These are phyloP conservation scores for Corella eumyota DNA, from an alignment of 23 tunicate genomes.

Conservation along the genomic window DNA sequence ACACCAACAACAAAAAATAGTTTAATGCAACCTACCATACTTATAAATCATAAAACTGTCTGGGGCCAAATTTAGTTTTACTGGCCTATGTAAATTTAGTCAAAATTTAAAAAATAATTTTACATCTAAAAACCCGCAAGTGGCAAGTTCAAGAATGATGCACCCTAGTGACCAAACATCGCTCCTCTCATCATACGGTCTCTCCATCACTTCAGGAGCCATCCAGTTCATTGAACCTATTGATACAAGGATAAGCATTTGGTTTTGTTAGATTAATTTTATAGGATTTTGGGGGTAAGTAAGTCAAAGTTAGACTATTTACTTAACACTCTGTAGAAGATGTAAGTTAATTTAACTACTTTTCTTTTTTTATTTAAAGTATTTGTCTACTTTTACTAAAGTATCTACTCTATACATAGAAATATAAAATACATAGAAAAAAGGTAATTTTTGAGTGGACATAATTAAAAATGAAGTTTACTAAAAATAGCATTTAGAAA, in stretches of 20 bases:
- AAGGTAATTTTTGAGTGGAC: no score
- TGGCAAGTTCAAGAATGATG: constrained; percentile 88
- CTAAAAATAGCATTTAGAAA: background rate
- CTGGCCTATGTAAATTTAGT: background rate
- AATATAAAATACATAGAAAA: no score
- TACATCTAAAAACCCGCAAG: constrained; percentile 86
- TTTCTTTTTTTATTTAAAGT: no score
- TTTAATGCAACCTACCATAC: no score
- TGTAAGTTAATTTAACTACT: no score
- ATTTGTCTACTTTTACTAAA: no score
- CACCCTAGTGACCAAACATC: constrained; percentile 99
- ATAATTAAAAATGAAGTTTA: background rate
- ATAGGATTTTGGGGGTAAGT: background rate
- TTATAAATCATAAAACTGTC: no score
- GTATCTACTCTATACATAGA: no score
- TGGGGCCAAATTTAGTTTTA: no score
- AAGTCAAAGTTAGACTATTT: background rate
- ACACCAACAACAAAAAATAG: no score
- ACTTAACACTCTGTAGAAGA: background rate
- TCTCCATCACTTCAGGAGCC: constrained; percentile 99
- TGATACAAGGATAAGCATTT: background rate
- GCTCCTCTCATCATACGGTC: constrained; percentile 98
- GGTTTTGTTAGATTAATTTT: no score
- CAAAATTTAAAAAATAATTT: background rate
- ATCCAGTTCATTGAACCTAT: constrained; percentile 98